Base-by-base conservation (phyloP, 2,113 vertebrate genomes). In the Phocoena sinus region DNA sequence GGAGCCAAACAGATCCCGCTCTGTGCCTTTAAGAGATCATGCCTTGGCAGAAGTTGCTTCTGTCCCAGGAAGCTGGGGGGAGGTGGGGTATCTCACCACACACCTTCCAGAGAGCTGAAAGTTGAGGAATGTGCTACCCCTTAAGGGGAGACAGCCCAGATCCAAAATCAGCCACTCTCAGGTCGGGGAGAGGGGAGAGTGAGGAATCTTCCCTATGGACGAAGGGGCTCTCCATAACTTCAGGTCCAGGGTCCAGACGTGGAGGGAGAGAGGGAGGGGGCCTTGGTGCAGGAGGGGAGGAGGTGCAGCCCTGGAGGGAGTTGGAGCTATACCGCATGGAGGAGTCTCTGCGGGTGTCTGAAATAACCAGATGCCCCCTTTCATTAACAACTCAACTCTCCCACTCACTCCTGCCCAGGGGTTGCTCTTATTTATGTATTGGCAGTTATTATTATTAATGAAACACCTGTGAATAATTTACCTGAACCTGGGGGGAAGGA, bases 391-490 rank as follows among this genome's bases (percentile, higher is more conserved):
- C 58, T 86, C 84, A 41, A 79, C 41, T 73, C 41, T 81, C 76
- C 44, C 47, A 68, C 6, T 91, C 63, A 80, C 89, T 93, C 92
- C 60, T 53, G 47, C 79, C 70, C 47, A 81, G 70, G 53, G 28
- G 84, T 31, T 70, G 88, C 89, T 96, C 86, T 97, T 96, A 94
- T 88, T 97, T 92, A 95, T 76, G 77, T 76, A 95, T 88, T 96
- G 91, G 50, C 88, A 96, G 84, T 92, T 97, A 96, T 53, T 97
- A 96, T 60, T 94, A 96, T 97, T 96, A 96, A 97, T 91, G 93
- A 88, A 97, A 90, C 65, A 89, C n/a, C 26, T 80, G 36, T 95
- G 62, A 94, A 91, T 96, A 89, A 83, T 91, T 96, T 68, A 89
- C 89, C 73, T 67, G 63, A 60, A 77, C 28, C 93, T 95, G 26